These are phyloP conservation scores for Oegoconia quadripuncta DNA, from an alignment of 2,888 invertebrate genomes.

Conservation along the genomic window DNA sequence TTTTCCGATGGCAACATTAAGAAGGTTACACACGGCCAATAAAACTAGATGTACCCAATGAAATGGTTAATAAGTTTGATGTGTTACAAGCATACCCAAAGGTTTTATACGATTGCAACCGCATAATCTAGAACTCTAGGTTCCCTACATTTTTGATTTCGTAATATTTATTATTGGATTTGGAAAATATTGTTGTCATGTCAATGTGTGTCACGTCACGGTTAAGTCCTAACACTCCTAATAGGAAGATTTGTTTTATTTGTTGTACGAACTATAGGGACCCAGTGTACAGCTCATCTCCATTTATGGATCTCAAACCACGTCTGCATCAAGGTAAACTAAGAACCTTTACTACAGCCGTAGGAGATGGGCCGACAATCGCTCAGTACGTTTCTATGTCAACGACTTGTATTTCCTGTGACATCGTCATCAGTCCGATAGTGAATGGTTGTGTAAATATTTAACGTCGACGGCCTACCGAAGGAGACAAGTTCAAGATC, in stretches of 20 bases:
- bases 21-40: slow-evolving; percentile 18
- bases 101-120: no score
- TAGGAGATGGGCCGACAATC: no score
- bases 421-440: neutral
- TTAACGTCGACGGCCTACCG: slow-evolving; percentile 16
- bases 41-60: slow-evolving; percentile 19
- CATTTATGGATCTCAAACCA: no score
- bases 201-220: no score
- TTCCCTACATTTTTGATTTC: neutral
- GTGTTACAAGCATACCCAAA: no score
- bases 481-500: slow-evolving; percentile 18
- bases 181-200: no score
- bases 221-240: no score
- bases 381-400: slow-evolving; percentile 14
- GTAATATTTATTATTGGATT: neutral
- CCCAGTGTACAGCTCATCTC: no score
- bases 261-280: no score
- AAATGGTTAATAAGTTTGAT: slow-evolving; percentile 9
- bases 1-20: slow-evolving; percentile 18
- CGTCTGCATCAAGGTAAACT: no score
- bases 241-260: no score
- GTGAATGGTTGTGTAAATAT: slow-evolving; percentile 11
- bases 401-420: slow-evolving; percentile 20
- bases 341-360: no score
- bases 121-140: neutral